Base-by-base conservation (phyloP, 1,140 invertebrate species). In the Bombus breviceps region DNA sequence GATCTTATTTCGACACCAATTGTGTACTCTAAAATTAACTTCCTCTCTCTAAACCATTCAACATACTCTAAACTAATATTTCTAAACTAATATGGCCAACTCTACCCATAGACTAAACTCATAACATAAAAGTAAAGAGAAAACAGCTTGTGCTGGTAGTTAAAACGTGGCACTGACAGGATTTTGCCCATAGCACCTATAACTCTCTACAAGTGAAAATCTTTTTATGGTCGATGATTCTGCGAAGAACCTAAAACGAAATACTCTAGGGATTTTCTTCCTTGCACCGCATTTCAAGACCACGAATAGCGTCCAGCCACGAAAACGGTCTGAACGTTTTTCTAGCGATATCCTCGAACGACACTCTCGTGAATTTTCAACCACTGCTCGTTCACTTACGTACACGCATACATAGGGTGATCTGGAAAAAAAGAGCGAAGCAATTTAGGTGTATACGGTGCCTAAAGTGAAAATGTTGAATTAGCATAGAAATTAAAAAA, bases 251-350 rank as follows among this genome's bases (percentile, higher is more conserved):
- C 47, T 53, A 22, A 53, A 53, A 53, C 22, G 13, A 57, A 73
- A 81, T 59, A n/a, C 53, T 57, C 69, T 22, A 73, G 69, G 69
- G 79, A 73, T 73, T 81, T 81, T 43, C 79, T 73, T 81, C 79
- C 18, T 34, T 34, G 64, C 64, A 2, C n/a, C 3, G 32, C 66
- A 0, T 68, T 68, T 68, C 66, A 32, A 32, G 62, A 64, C 28
- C 62, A 68, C 32, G 18, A 34, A 68, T 68, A 34, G 12, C 18
- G 66, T 4, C 34, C 34, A 3, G 3, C 9, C 18, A 68, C 66
- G 47, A 53, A 18, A 53, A 53, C 47, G 6, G 18, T 53, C 47
- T 18, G 18, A 22, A 53, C 47, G 47, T 53, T 53, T 53, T 53
- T 53, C 47, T 53, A 53, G 9, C 0, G 34, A 47, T 18, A 66